Base-by-base conservation (phyloP, 2,113 vertebrate species). In the Tetrax tetrax region DNA sequence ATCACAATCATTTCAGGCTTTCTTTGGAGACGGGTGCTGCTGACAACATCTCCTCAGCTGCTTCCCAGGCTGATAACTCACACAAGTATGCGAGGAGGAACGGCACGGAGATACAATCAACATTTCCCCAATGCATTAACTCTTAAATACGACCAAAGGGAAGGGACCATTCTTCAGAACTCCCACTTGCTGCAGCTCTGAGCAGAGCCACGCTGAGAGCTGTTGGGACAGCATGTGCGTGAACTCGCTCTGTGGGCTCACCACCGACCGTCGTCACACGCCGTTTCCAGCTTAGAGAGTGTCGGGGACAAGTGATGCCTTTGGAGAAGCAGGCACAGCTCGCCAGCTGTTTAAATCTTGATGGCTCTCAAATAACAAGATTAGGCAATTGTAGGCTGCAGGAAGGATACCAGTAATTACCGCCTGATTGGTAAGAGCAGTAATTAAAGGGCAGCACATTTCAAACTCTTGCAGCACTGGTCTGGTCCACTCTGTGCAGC, bases 331-430 rank as follows among this genome's bases (percentile, higher is more conserved):
- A 96, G 96, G 97, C 95, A 93, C 94, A 93, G 95, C 96, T 98
- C 96, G 90, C 98, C 98, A 98, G 98, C 98, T 98, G 98, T 98
- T 98, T 97, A 97, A 98, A 96, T 96, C 96, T 65, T 94, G 93
- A 83, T 96, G 91, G 87, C 91, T 98, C 98, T 98, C 97, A 98
- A 98, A 98, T 98, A 98, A 98, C 98, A 96, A 97, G 98, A 98
- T 98, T 97, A 98, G 98, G 97, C 98, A 98, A 98, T 98, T 98
- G 97, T 96, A 95, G 97, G 97, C 97, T 97, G 83, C 98, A 98
- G 97, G 98, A 98, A 98, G 98, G 98, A 98, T 98, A 98, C 97
- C 97, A 97, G 98, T 98, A 98, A 99, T 98, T 99, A 98, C 97
- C 1, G 93, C 96, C 97, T 98, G 98, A 99, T 99, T 99, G 98